Base-by-base conservation (phyloP, 2,797 vertebrate species). In the Sebastolobus altivelis region DNA sequence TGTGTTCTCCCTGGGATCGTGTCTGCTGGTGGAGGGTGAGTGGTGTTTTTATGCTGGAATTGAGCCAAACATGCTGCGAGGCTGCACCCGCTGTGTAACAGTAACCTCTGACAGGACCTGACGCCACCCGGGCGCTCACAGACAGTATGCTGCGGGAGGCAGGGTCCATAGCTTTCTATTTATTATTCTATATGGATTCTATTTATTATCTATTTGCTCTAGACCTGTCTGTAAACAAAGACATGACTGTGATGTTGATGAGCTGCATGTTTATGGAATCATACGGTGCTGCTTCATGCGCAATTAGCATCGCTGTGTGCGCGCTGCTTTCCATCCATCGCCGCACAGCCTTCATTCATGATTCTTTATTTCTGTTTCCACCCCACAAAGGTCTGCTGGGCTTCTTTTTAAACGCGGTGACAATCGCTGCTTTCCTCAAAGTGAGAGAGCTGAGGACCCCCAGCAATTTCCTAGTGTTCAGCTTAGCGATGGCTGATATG, bases 21-120 rank as follows among this genome's bases (percentile, higher is more conserved):
- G 96, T 85, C 96, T 99, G 66, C 95, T 99, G 80, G 95, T 98
- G 75, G 98, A 99, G 96, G 98, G 98, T 99, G 96, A 98, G 97
- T 87, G 77, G 27, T 18, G 65, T 68, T 76, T 67, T 68, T 74
- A 8, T 70, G 27, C 65, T 90, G 87, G 83, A 87, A 52, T 71
- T 37, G 27, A 54, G 76, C 87, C 87, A 90, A 4, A 68, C 59
- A 77, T 29, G 29, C 67, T 37, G 65, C 49, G 40, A 46, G 52
- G 71, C 77, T 61, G 66, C 63, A 31, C 55, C 61, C 11, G 35
- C 68, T 12, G 73, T 14, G 52, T 46, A n/a, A 10, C 38, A n/a
- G 66, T 79, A 80, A 82, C 81, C 77, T 77, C 5, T 60, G 74
- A 43, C 79, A 40, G 79, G 83, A 89, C 72, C 70, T 16, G 79